phyloP scores from a whole-genome alignment of 2,113 vertebrate genomes.

The Microtus oregoni region DNA sequence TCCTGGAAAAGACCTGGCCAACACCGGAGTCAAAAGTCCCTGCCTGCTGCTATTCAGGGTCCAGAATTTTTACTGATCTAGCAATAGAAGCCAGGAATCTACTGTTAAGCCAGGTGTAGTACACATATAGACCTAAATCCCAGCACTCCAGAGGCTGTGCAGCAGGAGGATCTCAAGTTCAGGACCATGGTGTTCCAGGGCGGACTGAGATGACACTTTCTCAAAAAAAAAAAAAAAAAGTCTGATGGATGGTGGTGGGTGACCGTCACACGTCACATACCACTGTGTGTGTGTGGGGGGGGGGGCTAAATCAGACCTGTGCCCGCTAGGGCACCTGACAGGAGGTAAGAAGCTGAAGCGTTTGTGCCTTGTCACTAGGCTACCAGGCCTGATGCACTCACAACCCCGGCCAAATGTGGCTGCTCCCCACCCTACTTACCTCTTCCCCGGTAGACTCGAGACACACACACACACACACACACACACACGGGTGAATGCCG shows the following conservation, averaged over 20 bases:
- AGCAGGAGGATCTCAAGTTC: not conserved
- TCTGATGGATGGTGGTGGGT: too few species aligned
- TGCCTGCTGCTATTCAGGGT: not conserved
- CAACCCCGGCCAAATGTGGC: fast-evolving
- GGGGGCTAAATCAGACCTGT: not conserved
- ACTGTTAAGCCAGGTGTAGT: not conserved
- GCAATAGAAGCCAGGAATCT: not conserved
- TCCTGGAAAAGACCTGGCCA: not conserved
- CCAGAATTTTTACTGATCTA: not conserved
- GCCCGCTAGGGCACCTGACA: fast-evolving
- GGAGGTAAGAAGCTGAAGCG: fast-evolving
- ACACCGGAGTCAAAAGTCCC: not conserved
- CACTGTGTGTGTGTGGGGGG: not conserved
- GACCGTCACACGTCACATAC: not conserved
- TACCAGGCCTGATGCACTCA: fast-evolving
- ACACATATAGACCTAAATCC: not conserved
- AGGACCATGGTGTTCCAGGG: not conserved
- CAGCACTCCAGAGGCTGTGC: not conserved
- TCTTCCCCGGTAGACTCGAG: not conserved
- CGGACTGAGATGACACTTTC: not conserved
- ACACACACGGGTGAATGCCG: fast-evolving
- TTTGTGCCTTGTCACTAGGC: not conserved
- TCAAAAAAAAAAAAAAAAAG: too few species aligned
- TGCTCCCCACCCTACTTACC: fast-evolving
- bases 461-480: too few species aligned